Percentiles rank a stretch among this genome's conserved stretches.
Conservation (phyloP, 2,888 invertebrate genomes). For the Lutraria lutraria region DNA sequence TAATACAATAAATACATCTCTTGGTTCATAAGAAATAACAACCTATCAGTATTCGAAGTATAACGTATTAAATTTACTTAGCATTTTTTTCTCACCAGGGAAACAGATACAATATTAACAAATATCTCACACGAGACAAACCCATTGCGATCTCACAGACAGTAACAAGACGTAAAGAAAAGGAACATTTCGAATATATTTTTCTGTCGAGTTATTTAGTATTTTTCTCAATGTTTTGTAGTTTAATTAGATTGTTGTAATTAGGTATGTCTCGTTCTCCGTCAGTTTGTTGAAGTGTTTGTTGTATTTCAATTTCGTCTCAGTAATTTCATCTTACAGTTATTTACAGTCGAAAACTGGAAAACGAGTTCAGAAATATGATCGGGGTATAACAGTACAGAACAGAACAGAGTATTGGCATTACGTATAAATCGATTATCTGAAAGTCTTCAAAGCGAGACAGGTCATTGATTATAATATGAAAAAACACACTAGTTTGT, state of each 20-base stretch:
- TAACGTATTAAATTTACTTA: too few relatives aligned
- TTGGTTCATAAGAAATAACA: too few relatives aligned
- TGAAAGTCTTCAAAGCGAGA: not conserved
- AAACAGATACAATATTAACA: too few relatives aligned
- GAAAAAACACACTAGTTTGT: not conserved
- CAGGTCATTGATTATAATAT: not conserved
- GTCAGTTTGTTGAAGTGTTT: not conserved
- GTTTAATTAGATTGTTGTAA: not conserved
- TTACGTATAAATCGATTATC: not conserved
- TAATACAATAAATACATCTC: too few relatives aligned
- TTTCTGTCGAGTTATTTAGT: too few relatives aligned
- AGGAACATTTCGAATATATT: not conserved
- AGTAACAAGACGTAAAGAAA: not conserved
- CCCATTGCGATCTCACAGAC: not conserved
- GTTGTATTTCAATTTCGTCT: not conserved
- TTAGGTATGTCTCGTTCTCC: not conserved
- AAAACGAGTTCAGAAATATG: not conserved
- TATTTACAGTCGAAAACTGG: not conserved
- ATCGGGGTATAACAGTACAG: not conserved
- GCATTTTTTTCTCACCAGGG: too few relatives aligned
- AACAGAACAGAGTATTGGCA: not conserved
- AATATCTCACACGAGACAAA: too few relatives aligned
- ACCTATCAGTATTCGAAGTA: too few relatives aligned
- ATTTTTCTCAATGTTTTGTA: not conserved
- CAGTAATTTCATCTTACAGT: not conserved